Conservation (phyloP, 2,113 vertebrate genomes). For the Etia nguti region DNA sequence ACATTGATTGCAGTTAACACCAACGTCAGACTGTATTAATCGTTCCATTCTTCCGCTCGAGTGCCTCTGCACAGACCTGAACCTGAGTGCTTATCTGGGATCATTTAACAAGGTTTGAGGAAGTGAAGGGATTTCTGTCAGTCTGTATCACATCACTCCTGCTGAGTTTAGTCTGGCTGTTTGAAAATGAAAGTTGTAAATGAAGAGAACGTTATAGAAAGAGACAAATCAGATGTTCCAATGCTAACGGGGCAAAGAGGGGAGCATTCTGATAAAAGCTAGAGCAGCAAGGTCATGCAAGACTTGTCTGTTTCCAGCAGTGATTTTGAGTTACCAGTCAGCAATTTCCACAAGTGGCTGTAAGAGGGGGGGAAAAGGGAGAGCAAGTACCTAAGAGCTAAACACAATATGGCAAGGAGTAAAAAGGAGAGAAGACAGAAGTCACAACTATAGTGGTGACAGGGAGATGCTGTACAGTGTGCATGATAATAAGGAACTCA, state of each 20-base stretch:
- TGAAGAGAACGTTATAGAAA: background rate
- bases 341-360: slow-evolving; percentile 29
- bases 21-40: slow-evolving; percentile 55
- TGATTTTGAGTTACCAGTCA: slow-evolving; percentile 31
- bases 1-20: slow-evolving; percentile 67
- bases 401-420: background rate
- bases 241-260: background rate
- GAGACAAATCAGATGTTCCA: slow-evolving; percentile 43
- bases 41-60: slow-evolving; percentile 43
- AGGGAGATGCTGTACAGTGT: background rate
- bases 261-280: slow-evolving; percentile 27
- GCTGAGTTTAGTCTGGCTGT: slow-evolving; percentile 11
- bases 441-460: background rate
- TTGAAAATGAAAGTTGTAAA: slow-evolving; percentile 21
- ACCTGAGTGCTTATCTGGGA: slow-evolving; percentile 31
- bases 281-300: slow-evolving; percentile 26
- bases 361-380: background rate
- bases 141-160: slow-evolving; percentile 30
- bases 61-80: slow-evolving; percentile 29
- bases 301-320: slow-evolving; percentile 1
- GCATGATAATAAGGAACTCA: background rate
- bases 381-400: background rate
- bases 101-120: slow-evolving; percentile 51
- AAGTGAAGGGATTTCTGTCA: slow-evolving; percentile 49
- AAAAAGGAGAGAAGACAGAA: background rate